Percentiles rank a stretch among this genome's conserved stretches.
Evolutionary conservation across 2,888 invertebrate genomes (phyloP).

Genomic region (Acanthosoma haemorrhoidale): DNA sequence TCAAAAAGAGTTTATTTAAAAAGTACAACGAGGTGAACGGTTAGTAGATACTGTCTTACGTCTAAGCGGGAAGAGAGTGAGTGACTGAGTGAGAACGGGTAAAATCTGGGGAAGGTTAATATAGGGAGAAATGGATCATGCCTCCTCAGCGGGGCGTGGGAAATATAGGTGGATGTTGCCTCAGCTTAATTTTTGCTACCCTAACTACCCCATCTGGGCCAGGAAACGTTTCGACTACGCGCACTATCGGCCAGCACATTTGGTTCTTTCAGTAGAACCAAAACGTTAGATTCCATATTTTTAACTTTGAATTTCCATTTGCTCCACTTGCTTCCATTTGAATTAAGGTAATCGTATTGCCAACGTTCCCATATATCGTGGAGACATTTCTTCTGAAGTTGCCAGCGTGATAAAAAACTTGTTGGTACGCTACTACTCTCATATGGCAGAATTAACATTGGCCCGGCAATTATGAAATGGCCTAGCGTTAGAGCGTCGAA

Average conservation of each 20-base stretch:
- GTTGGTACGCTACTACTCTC: neutral
- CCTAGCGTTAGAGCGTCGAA: constrained; percentile 43
- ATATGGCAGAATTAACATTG: constrained; percentile 40
- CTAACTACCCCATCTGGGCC: constrained; percentile 32
- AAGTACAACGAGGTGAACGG: no score
- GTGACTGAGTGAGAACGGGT: no score
- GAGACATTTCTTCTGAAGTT: neutral
- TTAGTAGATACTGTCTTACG: no score
- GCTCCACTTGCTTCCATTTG: neutral
- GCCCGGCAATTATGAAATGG: constrained; percentile 43
- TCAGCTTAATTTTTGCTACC: constrained; percentile 19
- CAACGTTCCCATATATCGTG: neutral
- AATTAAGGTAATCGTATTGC: neutral
- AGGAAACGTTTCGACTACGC: no score
- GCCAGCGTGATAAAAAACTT: neutral
- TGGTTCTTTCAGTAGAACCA: no score
- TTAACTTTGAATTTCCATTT: neutral
- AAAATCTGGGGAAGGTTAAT: no score
- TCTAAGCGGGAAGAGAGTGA: no score
- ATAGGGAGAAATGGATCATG: no score
- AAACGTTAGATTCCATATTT: neutral
- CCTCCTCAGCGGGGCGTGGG: no score
- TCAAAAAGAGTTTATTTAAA: no score
- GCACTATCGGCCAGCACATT: constrained; percentile 34
- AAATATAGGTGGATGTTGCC: no score